Evolutionary conservation across 2,797 vertebrate species (phyloP).

Genomic region (Australoheros facetus): DNA sequence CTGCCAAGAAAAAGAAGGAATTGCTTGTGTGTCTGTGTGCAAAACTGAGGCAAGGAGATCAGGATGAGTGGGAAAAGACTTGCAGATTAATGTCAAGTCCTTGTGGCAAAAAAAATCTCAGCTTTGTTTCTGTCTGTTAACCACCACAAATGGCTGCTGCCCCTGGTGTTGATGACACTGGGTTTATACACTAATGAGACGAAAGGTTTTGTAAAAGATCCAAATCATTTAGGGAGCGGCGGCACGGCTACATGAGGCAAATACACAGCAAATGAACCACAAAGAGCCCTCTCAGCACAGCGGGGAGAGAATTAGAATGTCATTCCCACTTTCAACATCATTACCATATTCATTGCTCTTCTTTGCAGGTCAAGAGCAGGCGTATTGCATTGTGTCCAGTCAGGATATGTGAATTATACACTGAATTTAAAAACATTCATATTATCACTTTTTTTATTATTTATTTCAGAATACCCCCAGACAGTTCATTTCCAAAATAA

Average conservation of each 20-base stretch:
- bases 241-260: conserved; percentile 32
- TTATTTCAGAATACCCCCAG: not conserved
- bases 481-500: conserved; percentile 3
- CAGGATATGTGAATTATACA: conserved; percentile 26
- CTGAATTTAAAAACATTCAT: conserved; percentile 32
- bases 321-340: conserved; percentile 66
- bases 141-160: conserved; percentile 49
- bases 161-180: conserved; percentile 45
- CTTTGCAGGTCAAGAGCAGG: conserved; percentile 47
- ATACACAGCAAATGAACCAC: conserved; percentile 67
- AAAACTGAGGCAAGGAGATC: conserved; percentile 30
- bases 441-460: not conserved
- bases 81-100: conserved; percentile 50
- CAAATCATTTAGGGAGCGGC: conserved; percentile 53
- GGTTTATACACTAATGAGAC: conserved; percentile 64
- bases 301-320: conserved; percentile 65
- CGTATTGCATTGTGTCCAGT: conserved; percentile 27
- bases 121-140: conserved; percentile 64
- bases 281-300: conserved; percentile 58
- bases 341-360: conserved; percentile 61
- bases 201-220: conserved; percentile 66
- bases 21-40: conserved; percentile 8
- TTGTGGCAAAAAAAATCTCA: conserved; percentile 25
- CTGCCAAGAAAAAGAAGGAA: not conserved
- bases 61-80: conserved; percentile 36